Conservation (phyloP, 1,140 invertebrate genomes). For the Lordiphosa collinella region DNA sequence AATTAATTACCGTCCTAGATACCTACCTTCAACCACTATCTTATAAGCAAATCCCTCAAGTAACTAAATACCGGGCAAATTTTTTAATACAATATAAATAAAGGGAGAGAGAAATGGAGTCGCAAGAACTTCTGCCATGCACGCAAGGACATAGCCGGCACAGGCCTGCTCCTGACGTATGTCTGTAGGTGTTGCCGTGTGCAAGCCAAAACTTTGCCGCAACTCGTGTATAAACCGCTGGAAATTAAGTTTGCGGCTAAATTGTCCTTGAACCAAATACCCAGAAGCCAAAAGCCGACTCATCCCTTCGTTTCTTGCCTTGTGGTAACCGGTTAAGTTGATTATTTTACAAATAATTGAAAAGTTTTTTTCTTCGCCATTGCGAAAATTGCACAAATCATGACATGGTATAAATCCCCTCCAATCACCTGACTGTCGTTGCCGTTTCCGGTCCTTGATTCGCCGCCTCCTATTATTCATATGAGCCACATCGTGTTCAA, state of each 20-base stretch:
- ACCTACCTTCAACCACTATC: slow-evolving; percentile 18
- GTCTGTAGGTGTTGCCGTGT: slow-evolving; percentile 56
- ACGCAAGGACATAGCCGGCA: slow-evolving; percentile 50
- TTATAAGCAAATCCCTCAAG: slow-evolving; percentile 15
- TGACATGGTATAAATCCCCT: slow-evolving; percentile 2
- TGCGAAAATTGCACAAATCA: slow-evolving; percentile 57
- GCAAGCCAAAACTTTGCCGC: slow-evolving; percentile 27
- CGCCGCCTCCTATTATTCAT: slow-evolving; percentile 16
- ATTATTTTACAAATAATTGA: slow-evolving; percentile 77
- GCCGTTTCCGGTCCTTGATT: slow-evolving; percentile 30
- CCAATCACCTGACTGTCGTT: slow-evolving; percentile 8
- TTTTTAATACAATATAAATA: slow-evolving; percentile 65
- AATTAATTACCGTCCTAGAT: slow-evolving; percentile 60
- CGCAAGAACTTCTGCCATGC: slow-evolving; percentile 39
- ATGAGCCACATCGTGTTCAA: slow-evolving; percentile 21
- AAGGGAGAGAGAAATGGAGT: slow-evolving; percentile 4
- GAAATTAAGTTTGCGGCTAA: slow-evolving; percentile 64
- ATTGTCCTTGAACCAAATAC: slow-evolving; percentile 67
- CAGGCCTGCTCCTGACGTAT: slow-evolving; percentile 24
- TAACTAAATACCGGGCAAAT: slow-evolving; percentile 30
- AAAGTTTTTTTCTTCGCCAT: slow-evolving; percentile 51
- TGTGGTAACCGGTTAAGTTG: slow-evolving; percentile 68
- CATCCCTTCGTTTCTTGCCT: slow-evolving; percentile 9
- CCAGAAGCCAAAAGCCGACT: slow-evolving; percentile 15
- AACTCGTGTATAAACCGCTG: slow-evolving; percentile 49